phyloP scores from a whole-genome alignment of 2,888 invertebrate species.

The Erebia palarica region DNA sequence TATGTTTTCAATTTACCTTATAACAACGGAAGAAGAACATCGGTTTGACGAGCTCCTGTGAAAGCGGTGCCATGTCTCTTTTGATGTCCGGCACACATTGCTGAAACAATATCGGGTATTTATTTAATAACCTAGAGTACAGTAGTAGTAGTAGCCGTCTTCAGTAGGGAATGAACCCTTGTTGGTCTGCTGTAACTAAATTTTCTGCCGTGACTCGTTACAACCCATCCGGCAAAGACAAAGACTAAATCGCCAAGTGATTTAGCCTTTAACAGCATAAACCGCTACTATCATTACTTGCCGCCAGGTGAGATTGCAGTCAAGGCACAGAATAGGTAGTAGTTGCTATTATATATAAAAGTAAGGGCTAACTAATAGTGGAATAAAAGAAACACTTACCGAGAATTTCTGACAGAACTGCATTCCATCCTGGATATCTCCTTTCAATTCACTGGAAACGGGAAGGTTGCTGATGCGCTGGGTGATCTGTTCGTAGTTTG shows the following conservation, averaged over 20 bases:
- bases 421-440: slow-evolving; percentile 85
- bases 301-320: background rate
- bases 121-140: background rate
- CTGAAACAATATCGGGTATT: slow-evolving; percentile 60
- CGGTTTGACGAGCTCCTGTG: slow-evolving; percentile 84
- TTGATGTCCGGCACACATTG: slow-evolving; percentile 87
- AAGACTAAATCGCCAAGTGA: too few species aligned
- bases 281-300: background rate
- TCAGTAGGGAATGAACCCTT: too few species aligned
- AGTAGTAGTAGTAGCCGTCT: too few species aligned
- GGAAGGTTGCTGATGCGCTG: slow-evolving; percentile 84
- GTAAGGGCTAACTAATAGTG: too few species aligned
- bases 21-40: slow-evolving; percentile 89
- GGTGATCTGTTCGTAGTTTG: slow-evolving; percentile 85
- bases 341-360: too few species aligned
- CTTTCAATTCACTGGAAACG: slow-evolving; percentile 83
- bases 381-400: slow-evolving; percentile 60
- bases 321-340: background rate
- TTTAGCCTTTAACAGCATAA: too few species aligned
- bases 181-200: too few species aligned
- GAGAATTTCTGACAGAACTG: slow-evolving; percentile 87
- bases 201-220: too few species aligned
- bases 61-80: slow-evolving; percentile 83
- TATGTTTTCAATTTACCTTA: slow-evolving; percentile 68
- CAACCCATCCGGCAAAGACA: too few species aligned